Percentiles rank a stretch among this genome's conserved stretches.
These are phyloP conservation scores for Magallana gigas DNA, from an alignment of 1,140 invertebrate genomes.

Conservation along the genomic window DNA sequence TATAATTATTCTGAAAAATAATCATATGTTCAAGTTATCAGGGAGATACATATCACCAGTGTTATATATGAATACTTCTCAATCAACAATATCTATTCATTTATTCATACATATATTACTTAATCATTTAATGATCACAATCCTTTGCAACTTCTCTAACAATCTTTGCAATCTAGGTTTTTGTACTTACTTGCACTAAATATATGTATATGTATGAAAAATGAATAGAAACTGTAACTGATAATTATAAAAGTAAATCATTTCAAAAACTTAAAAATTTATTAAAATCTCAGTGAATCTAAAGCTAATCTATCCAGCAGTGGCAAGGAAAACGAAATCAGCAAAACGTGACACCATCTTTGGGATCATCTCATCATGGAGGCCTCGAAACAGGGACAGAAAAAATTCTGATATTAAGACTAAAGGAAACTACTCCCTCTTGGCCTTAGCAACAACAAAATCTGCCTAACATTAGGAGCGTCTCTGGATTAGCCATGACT, in stretches of 20 bases:
- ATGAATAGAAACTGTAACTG: background rate
- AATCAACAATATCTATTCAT: background rate
- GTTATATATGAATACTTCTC: background rate
- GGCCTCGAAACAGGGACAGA: constrained; percentile 20
- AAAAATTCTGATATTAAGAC: constrained; percentile 25
- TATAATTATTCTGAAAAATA: too few species aligned
- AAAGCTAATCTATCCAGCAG: background rate
- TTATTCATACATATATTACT: background rate
- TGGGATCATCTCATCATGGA: background rate
- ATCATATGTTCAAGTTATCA: background rate
- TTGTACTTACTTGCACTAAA: background rate
- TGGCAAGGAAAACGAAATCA: background rate
- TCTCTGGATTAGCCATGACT: constrained; percentile 64
- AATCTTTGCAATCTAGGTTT: too few species aligned
- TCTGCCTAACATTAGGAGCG: constrained; percentile 42
- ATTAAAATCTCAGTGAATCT: background rate
- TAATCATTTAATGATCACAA: too few species aligned
- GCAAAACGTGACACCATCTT: background rate
- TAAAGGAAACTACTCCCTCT: background rate
- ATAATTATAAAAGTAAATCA: background rate
- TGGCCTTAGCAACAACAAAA: background rate
- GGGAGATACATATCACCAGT: background rate
- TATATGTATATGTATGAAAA: constrained; percentile 1
- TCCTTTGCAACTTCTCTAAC: too few species aligned
- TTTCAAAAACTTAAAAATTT: background rate